A percentile compares a stretch with the other conserved stretches of the same genome.
phyloP scores from a whole-genome alignment of 2,113 vertebrate species.

The Ctenodactylus gundi region DNA sequence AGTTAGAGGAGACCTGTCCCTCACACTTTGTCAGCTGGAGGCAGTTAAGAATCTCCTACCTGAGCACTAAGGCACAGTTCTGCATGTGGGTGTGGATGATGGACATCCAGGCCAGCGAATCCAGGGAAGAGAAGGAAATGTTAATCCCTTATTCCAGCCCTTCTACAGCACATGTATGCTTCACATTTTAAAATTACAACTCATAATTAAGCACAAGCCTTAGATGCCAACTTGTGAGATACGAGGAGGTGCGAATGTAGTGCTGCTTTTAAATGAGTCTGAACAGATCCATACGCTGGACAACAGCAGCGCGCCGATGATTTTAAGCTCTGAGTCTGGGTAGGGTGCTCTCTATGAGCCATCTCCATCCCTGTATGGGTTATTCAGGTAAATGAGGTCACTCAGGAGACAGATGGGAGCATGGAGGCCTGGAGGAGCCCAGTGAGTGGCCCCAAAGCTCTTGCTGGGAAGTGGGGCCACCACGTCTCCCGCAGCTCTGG shows the following conservation, averaged over 20 bases:
- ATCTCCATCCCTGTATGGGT: neutral
- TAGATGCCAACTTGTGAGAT: neutral
- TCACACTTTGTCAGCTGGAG: too few relatives aligned
- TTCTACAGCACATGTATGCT: too few relatives aligned
- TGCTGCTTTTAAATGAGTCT: neutral
- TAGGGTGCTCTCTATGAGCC: neutral
- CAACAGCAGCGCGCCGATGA: neutral
- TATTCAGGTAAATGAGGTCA: neutral
- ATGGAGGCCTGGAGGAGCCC: accelerated
- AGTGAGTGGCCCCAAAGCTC: neutral
- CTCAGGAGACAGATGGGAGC: accelerated
- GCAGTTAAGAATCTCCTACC: too few relatives aligned
- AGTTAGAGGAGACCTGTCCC: too few relatives aligned
- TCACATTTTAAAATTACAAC: neutral
- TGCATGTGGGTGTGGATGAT: too few relatives aligned
- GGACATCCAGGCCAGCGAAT: too few relatives aligned
- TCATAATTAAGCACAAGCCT: neutral
- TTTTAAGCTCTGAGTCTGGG: neutral
- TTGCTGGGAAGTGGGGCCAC: accelerated
- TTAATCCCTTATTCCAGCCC: neutral
- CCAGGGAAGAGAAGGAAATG: neutral
- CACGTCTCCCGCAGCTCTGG: neutral
- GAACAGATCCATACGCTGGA: neutral
- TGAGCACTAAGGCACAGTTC: too few relatives aligned
- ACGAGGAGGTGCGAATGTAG: accelerated